These are phyloP conservation scores for Dysmachus trigonus DNA, from an alignment of 2,888 invertebrate genomes.

Conservation along the genomic window DNA sequence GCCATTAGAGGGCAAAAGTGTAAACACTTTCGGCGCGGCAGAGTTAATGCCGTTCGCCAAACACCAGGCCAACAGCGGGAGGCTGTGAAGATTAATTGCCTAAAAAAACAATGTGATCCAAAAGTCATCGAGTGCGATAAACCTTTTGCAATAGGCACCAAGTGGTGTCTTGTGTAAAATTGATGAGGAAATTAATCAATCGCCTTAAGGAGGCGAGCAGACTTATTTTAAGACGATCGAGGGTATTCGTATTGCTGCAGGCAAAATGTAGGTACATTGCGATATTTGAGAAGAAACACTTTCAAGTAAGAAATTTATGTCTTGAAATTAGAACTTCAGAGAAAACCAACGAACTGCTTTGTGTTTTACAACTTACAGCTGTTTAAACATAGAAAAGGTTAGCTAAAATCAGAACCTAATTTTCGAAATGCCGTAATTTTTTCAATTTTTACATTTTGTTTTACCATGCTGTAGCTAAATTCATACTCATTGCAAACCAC, in stretches of 20 bases:
- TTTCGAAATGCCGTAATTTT: too few relatives aligned
- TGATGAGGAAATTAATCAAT: slow-evolving; percentile 8
- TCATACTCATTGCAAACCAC: too few relatives aligned
- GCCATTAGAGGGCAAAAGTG: not conserved
- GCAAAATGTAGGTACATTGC: not conserved
- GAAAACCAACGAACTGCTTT: too few relatives aligned
- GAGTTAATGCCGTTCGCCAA: not conserved
- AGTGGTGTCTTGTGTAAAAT: slow-evolving; percentile 3
- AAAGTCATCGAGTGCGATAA: slow-evolving; percentile 12
- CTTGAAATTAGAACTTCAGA: not conserved
- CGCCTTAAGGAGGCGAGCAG: not conserved
- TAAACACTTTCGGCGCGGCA: slow-evolving; percentile 3
- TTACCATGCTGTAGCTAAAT: too few relatives aligned
- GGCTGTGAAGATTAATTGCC: not conserved
- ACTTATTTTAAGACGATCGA: not conserved
- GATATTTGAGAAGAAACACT: not conserved
- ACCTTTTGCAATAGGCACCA: not conserved
- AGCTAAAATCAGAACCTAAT: too few relatives aligned
- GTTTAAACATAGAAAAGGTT: too few relatives aligned
- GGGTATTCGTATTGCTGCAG: not conserved
- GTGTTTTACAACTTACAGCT: too few relatives aligned
- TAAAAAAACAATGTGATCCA: not conserved
- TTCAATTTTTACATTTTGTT: too few relatives aligned
- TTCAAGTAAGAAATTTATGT: not conserved
- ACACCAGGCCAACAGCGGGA: not conserved